These are phyloP conservation scores for Conus ventricosus DNA, from an alignment of 1,140 invertebrate genomes.

Conservation along the genomic window DNA sequence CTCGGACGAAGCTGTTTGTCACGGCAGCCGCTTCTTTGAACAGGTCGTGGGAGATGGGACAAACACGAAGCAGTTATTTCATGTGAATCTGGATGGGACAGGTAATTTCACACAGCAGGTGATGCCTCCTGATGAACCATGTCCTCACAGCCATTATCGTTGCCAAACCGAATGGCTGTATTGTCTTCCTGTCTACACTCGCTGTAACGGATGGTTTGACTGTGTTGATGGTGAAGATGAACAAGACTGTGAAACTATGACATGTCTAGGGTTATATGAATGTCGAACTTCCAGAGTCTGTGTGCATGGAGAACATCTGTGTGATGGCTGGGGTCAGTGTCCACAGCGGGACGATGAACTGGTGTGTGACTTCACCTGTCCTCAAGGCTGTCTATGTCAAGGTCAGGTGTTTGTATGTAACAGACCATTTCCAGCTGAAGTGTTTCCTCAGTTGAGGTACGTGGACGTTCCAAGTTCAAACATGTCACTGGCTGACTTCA, in stretches of 20 bases:
- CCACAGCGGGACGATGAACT: constrained; percentile 39
- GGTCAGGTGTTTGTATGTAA: constrained; percentile 16
- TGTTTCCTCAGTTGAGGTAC: background rate
- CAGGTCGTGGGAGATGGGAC: too few relatives aligned
- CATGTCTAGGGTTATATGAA: constrained; percentile 37
- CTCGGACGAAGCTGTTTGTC: too few relatives aligned
- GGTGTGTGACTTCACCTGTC: constrained; percentile 20
- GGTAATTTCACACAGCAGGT: background rate
- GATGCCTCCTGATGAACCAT: background rate
- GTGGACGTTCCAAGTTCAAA: background rate
- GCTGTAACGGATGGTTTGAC: constrained; percentile 29
- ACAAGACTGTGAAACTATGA: background rate
- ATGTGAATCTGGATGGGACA: background rate
- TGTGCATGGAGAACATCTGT: constrained; percentile 18
- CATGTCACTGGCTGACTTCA: background rate
- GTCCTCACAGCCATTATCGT: constrained; percentile 12
- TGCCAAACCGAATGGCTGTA: background rate
- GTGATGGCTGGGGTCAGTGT: constrained; percentile 31
- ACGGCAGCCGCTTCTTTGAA: too few relatives aligned
- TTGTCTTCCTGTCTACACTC: constrained; percentile 8
- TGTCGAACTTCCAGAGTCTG: constrained; percentile 29
- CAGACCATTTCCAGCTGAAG: background rate
- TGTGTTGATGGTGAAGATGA: constrained; percentile 9
- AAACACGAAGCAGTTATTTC: background rate
- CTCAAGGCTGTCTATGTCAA: constrained; percentile 46